Evolutionary conservation across 2,797 vertebrate genomes (phyloP).

Genomic region (Darevskia nairensis): DNA sequence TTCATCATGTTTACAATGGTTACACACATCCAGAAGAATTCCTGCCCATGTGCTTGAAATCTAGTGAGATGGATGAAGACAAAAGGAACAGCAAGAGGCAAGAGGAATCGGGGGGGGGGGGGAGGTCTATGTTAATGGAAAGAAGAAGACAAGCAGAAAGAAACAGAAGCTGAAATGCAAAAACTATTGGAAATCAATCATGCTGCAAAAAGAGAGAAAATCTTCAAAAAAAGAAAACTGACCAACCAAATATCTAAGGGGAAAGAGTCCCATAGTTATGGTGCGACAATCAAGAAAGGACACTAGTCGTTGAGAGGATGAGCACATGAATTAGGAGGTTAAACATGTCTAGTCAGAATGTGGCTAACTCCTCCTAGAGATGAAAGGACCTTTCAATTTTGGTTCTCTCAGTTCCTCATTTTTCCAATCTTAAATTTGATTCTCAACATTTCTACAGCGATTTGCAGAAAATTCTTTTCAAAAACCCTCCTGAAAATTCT

Average conservation of each 20-base stretch:
- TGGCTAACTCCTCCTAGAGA: no score
- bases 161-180: not conserved
- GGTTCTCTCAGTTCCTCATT: no score
- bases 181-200: not conserved
- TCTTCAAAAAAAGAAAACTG: not conserved
- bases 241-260: not conserved
- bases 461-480: no score
- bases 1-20: not conserved
- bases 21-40: not conserved
- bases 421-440: no score
- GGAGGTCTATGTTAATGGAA: not conserved
- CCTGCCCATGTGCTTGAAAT: not conserved
- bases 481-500: no score
- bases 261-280: not conserved
- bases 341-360: not conserved
- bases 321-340: not conserved
- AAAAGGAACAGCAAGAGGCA: not conserved
- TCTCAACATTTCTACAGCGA: no score
- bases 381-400: no score
- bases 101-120: not conserved
- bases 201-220: not conserved
- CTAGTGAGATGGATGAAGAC: not conserved
- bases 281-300: not conserved
- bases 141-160: not conserved
- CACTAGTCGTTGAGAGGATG: not conserved